These are phyloP conservation scores for Thamnophis elegans DNA, from an alignment of 2,797 vertebrate genomes.

Conservation along the genomic window DNA sequence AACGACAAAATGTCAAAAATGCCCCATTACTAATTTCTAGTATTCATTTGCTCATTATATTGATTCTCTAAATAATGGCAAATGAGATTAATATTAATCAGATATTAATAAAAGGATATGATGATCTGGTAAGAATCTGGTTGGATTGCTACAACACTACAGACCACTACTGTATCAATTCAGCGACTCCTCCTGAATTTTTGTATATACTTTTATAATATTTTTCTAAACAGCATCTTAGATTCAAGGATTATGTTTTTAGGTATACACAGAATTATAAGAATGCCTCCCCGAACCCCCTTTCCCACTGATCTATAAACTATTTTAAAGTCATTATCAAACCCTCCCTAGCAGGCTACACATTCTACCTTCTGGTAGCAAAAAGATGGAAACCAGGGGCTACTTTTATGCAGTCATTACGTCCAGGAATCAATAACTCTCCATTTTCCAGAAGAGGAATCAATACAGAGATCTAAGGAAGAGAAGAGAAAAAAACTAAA, in stretches of 20 bases:
- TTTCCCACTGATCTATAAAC: not conserved
- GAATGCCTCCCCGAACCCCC: not conserved
- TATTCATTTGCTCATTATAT: not conserved
- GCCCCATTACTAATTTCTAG: no score
- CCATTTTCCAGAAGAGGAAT: constrained; percentile 94
- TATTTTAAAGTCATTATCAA: not conserved
- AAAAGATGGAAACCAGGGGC: constrained; percentile 94
- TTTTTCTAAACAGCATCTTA: not conserved
- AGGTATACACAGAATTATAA: not conserved
- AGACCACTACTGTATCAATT: not conserved
- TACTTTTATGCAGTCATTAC: constrained; percentile 88
- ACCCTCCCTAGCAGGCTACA: not conserved
- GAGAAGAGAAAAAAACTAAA: not conserved
- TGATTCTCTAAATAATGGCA: not conserved
- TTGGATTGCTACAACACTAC: not conserved
- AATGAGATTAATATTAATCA: not conserved
- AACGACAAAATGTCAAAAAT: not conserved
- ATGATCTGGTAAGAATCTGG: not conserved
- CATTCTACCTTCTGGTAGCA: constrained; percentile 88
- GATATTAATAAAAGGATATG: not conserved
- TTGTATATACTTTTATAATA: not conserved
- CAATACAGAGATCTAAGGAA: constrained; percentile 86
- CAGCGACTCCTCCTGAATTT: not conserved
- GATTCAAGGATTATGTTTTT: not conserved
- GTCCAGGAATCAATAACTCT: constrained; percentile 89